Evolutionary conservation across 2,797 vertebrate genomes (phyloP).

Genomic region (Rhinella marina): DNA sequence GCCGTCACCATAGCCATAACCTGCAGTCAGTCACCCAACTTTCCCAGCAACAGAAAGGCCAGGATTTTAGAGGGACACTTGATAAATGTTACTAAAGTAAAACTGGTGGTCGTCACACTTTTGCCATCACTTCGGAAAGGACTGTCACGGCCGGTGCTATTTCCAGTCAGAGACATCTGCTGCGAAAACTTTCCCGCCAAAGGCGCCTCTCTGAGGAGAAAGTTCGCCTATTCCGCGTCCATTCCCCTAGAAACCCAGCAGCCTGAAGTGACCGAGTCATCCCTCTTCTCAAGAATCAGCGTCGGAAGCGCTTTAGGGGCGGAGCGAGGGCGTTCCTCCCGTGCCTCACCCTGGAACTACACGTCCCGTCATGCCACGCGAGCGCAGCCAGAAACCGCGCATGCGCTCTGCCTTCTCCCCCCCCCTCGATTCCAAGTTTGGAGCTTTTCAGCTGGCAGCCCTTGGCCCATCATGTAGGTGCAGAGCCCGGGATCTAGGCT

Average conservation of each 20-base stretch:
- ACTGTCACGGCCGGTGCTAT: background rate
- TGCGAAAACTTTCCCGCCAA: background rate
- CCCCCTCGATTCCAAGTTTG: slow-evolving; percentile 86
- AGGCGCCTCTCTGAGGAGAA: background rate
- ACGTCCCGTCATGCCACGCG: slow-evolving; percentile 76
- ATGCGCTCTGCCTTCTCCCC: slow-evolving; percentile 77
- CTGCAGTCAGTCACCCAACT: background rate
- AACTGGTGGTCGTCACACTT: too few relatives aligned
- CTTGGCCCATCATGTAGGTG: slow-evolving; percentile 94
- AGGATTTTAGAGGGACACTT: background rate
- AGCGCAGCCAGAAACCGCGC: slow-evolving; percentile 79
- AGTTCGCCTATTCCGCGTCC: background rate
- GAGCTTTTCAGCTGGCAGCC: slow-evolving; percentile 89
- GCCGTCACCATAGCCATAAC: background rate
- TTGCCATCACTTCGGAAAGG: too few relatives aligned
- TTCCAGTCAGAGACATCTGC: background rate
- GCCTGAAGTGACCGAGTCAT: background rate
- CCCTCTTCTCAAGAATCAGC: background rate
- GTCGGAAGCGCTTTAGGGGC: background rate
- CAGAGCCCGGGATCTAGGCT: slow-evolving; percentile 79
- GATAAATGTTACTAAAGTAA: background rate
- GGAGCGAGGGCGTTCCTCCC: slow-evolving; percentile 48
- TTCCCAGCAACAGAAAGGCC: background rate
- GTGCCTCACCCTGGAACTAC: slow-evolving; percentile 72
- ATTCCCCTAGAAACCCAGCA: background rate